phyloP scores from a whole-genome alignment of 2,113 vertebrate genomes.

The Haliaeetus leucogaster region DNA sequence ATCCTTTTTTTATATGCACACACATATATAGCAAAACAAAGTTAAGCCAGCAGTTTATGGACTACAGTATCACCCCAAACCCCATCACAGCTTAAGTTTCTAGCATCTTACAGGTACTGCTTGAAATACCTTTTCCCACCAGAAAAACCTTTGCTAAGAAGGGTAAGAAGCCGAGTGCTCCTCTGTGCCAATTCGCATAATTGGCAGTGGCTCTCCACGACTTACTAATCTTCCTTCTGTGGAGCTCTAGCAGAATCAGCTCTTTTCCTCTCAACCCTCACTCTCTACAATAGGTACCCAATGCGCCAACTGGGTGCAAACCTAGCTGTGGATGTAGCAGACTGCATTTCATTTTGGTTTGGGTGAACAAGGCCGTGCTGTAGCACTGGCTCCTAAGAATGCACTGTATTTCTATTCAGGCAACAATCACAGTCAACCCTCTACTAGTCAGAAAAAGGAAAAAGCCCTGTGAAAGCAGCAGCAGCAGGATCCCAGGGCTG shows the following conservation, averaged over 20 bases:
- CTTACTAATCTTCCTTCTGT: neutral
- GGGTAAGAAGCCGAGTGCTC: neutral
- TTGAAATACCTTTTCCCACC: neutral
- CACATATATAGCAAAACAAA: neutral
- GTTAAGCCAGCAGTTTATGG: neutral
- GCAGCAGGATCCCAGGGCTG: neutral
- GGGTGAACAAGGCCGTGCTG: neutral
- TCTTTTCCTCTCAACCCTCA: neutral
- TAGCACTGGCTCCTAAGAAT: neutral
- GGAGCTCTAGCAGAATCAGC: neutral
- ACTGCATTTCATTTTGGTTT: neutral
- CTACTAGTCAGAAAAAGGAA: neutral
- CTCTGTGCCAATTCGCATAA: neutral
- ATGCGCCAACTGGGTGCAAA: neutral
- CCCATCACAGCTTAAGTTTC: neutral
- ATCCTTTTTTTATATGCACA: neutral
- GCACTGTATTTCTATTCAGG: neutral
- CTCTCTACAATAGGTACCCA: neutral
- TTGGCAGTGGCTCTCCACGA: neutral
- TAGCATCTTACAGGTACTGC: neutral
- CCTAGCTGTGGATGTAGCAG: neutral
- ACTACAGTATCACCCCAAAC: neutral
- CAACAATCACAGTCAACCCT: neutral
- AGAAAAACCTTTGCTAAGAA: neutral
- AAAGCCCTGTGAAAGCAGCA: neutral